Base-by-base conservation (phyloP, 1,140 invertebrate genomes). In the Drosophila melanica region DNA sequence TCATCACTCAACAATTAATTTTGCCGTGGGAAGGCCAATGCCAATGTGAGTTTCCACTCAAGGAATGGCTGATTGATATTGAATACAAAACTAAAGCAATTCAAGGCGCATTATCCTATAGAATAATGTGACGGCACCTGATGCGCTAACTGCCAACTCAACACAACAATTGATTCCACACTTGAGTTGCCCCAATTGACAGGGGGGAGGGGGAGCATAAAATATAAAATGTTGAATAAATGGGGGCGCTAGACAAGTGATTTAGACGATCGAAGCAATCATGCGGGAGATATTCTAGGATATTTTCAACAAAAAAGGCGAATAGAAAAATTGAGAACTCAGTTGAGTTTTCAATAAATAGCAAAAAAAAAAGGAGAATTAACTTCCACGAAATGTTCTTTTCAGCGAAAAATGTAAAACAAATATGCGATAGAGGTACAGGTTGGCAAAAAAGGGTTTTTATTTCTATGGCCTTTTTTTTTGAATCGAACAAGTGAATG, bases 51-150 rank as follows among this genome's bases (percentile, higher is more conserved):
- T 71, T 78, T 41, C 58, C 67, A 81, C 75, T 86, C 53, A 79
- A 87, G 82, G 82, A 86, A 82, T 59, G 82, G 71, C 75, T 86
- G 79, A 82, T 79, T 87, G 79, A 76, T 65, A 86, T 79, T 70
- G 82, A 87, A 86, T 87, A 79, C 42, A 67, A 45, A 18, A 39
- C 20, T 2, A 54, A 39, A 58, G 75, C 72, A 82, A 79, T 84
- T 77, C 60, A 42, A 68, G 44, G 44, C 27, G 62, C 42, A 81
- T 86, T 81, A 87, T 67, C 7, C 27, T 12, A 35, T 35, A 79
- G 62, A 65, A 79, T 73, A 44, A 66, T 68, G 44, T 71, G 75
- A 87, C 77, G 79, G 79, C 79, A 81, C 80, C 80, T 75, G 80
- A 79, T 82, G 78, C 74, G 66, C 66, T 72, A 85, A 87, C 59